phyloP scores from a whole-genome alignment of 2,113 vertebrate species.

The Theristicus caerulescens region DNA sequence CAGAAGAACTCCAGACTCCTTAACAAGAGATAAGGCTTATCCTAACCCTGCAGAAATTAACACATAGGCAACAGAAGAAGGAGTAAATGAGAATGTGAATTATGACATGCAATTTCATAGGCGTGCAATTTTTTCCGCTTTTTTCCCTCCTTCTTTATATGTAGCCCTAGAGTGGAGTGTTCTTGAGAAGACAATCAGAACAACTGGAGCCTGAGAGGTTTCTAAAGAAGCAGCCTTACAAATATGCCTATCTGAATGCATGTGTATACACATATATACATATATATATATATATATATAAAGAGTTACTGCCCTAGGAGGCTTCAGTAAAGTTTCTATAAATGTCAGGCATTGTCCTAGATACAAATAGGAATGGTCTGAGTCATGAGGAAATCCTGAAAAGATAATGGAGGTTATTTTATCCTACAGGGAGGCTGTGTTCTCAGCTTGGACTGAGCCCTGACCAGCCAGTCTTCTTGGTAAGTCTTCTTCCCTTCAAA shows the following conservation, averaged over 20 bases:
- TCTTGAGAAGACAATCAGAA: constrained; percentile 10
- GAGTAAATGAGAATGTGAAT: neutral
- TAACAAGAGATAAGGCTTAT: neutral
- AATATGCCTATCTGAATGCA: neutral
- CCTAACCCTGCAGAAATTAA: neutral
- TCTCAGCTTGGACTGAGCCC: neutral
- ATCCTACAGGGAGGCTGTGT: neutral
- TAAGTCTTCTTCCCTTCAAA: neutral
- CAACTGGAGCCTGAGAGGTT: neutral
- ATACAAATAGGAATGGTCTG: neutral
- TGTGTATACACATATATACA: neutral
- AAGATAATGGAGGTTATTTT: neutral
- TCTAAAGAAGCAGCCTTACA: neutral
- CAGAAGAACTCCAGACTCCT: constrained; percentile 6
- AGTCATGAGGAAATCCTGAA: neutral
- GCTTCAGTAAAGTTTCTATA: neutral
- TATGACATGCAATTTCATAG: neutral
- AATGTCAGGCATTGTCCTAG: neutral
- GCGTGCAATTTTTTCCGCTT: neutral
- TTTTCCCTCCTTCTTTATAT: neutral
- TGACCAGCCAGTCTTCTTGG: neutral
- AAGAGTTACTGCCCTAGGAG: neutral
- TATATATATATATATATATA: neutral
- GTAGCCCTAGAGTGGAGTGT: neutral
- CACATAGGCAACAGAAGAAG: neutral